Evolutionary conservation across 1,140 invertebrate species (phyloP).

Genomic region (Heliconius nattereri): DNA sequence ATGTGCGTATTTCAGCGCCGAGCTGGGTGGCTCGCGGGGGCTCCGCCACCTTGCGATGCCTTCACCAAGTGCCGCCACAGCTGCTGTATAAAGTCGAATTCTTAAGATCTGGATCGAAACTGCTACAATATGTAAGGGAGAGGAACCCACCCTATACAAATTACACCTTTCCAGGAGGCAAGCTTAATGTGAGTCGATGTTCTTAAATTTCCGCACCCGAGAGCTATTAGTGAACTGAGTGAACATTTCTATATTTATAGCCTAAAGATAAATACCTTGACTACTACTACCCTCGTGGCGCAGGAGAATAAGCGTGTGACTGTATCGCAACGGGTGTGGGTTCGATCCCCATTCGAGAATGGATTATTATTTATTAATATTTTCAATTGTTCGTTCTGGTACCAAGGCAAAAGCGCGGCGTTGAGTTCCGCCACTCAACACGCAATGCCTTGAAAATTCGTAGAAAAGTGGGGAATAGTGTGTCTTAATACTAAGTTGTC

Average conservation of each 20-base stretch:
- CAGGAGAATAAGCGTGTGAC: no score
- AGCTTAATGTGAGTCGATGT: slow-evolving; percentile 78
- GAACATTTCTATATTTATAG: background rate
- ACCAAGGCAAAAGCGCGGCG: no score
- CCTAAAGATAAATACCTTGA: no score
- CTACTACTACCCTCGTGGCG: no score
- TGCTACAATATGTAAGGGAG: slow-evolving; percentile 87
- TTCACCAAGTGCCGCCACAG: slow-evolving; percentile 77
- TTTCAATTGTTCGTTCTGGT: no score
- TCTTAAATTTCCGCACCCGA: background rate
- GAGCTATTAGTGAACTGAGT: background rate
- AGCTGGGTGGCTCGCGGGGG: slow-evolving; percentile 74
- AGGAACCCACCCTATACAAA: slow-evolving; percentile 84
- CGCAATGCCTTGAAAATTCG: no score
- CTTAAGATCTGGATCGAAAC: slow-evolving; percentile 74
- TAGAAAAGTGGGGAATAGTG: no score
- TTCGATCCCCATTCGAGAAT: no score
- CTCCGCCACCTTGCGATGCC: slow-evolving; percentile 70
- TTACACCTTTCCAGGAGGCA: slow-evolving; percentile 82
- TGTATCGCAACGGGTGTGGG: no score
- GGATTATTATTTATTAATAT: no score
- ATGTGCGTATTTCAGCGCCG: slow-evolving; percentile 69
- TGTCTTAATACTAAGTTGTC: no score
- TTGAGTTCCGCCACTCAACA: no score
- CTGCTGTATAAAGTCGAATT: slow-evolving; percentile 82